Base-by-base conservation (phyloP, 2,888 invertebrate species). In the Lymantria dispar region DNA sequence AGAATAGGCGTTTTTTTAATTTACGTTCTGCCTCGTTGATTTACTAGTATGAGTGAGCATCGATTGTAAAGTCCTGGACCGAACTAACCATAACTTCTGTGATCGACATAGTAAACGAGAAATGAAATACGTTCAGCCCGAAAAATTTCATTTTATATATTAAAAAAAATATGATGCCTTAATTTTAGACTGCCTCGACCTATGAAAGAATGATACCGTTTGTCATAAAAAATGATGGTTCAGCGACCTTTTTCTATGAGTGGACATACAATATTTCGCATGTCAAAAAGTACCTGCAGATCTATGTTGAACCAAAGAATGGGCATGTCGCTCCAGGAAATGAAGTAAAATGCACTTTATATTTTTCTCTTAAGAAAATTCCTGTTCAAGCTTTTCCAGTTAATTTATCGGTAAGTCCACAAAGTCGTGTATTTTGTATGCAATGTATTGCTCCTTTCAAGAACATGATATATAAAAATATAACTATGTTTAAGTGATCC, bases 191-290 rank as follows among this genome's bases (percentile, higher is more conserved):
- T 38, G 89, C 88, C 33, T 89, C 89, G 15, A 85, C 85, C 1
- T 90, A 90, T 52, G 85, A 88, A 56, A 76, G 91, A 49, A 80
- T 71, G 12, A 73, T 91, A 58, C 80, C 80, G 8, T 90, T 91
- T 60, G 75, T 60, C 5, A 80, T 91, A 60, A 85, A 75, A 51
- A 91, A 91, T 52, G 78, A 88, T 37, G 91, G 91, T 0, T 90
- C 91, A 0, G 85, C 88, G 7, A 84, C 88, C 1, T 89, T 91
- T 61, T 82, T 81, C 62, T 91, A 77, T 54, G 83, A 89, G 38
- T 91, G 91, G 91, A 65, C 70, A 22, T 90, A 86, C 66, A 76
- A 72, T 10, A 60, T 54, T 3, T 68, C 69, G 14, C 45, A 63
- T 0, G 87, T 90, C 1, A 87, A 84, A 63, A 90, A 89, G 58